phyloP scores from a whole-genome alignment of 2,888 invertebrate species.

The Tachina fera region DNA sequence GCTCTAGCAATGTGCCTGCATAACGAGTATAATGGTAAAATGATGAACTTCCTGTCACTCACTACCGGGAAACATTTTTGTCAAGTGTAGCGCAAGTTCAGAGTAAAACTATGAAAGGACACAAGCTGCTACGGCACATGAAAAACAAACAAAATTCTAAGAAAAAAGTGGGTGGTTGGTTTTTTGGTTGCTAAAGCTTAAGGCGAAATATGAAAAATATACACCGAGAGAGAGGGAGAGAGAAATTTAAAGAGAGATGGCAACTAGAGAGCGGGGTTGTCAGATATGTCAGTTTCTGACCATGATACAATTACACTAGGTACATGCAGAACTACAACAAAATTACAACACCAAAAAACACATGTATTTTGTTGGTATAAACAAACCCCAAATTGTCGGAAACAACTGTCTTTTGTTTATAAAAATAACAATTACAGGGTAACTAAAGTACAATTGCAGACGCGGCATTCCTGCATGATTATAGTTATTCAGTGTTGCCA shows the following conservation, averaged over 20 bases:
- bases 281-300: too few species aligned
- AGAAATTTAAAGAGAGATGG: neutral
- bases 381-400: too few species aligned
- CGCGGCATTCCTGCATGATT: too few species aligned
- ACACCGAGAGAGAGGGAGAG: neutral
- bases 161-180: conserved; percentile 47
- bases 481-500: too few species aligned
- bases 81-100: conserved; percentile 71
- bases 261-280: neutral
- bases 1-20: conserved; percentile 25
- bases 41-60: conserved; percentile 68
- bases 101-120: conserved; percentile 56
- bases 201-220: neutral
- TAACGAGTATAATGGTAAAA: conserved; percentile 51
- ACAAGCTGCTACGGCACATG: conserved; percentile 23
- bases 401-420: too few species aligned
- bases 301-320: too few species aligned
- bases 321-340: too few species aligned
- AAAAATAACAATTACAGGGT: too few species aligned
- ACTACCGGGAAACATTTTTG: conserved; percentile 61
- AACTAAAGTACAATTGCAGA: too few species aligned
- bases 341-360: too few species aligned
- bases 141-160: conserved; percentile 40
- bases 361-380: too few species aligned
- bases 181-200: conserved; percentile 7